Conservation (phyloP, 1,140 invertebrate species). For the Armadillidium nasatum region DNA sequence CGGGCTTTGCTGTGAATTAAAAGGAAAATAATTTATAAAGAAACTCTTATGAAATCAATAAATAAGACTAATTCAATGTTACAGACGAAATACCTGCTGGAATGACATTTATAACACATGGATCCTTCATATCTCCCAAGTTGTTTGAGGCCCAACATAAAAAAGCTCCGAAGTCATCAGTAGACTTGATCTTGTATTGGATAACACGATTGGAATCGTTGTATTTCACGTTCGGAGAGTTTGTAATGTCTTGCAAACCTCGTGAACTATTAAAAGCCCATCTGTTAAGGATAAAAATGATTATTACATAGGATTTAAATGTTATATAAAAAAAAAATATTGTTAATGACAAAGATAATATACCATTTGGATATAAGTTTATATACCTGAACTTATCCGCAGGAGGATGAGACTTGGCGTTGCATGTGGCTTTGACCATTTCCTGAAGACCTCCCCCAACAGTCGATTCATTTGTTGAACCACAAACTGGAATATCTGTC, state of each 20-base stretch:
- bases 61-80: background rate
- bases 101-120: slow-evolving; percentile 82
- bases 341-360: background rate
- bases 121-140: slow-evolving; percentile 64
- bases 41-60: background rate
- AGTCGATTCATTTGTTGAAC: background rate
- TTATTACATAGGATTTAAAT: background rate
- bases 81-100: slow-evolving; percentile 51
- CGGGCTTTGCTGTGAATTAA: slow-evolving; percentile 35
- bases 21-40: background rate
- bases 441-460: slow-evolving; percentile 21
- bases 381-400: slow-evolving; percentile 1
- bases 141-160: slow-evolving; percentile 75
- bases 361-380: background rate
- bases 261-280: slow-evolving; percentile 28
- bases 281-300: background rate
- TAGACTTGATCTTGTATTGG: slow-evolving; percentile 59
- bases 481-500: background rate
- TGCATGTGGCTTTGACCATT: slow-evolving; percentile 10
- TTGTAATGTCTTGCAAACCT: slow-evolving; percentile 21
- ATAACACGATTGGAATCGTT: slow-evolving; percentile 62
- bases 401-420: slow-evolving; percentile 4
- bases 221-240: slow-evolving; percentile 13
- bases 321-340: background rate
- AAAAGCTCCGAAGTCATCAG: slow-evolving; percentile 66